Evolutionary conservation across 2,888 invertebrate species (phyloP), one percentile per base, ranked within the genome.

Genomic region (Agonum fuliginosum): DNA sequence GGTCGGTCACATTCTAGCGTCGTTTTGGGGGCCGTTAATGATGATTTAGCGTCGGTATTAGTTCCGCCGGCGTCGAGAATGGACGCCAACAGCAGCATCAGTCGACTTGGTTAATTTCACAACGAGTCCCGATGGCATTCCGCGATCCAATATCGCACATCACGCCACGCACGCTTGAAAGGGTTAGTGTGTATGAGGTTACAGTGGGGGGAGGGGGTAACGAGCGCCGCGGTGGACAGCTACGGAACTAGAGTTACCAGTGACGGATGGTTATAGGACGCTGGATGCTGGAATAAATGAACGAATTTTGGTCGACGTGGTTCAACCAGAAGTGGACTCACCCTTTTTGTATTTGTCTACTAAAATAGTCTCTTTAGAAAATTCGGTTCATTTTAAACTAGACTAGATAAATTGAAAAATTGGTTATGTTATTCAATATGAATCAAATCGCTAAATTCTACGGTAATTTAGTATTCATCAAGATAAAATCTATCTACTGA

Each of bases 101-200:
- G 62, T 43, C 74, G 73, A n/a, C 30, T 73, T 73, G 74, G 75
- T 75, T 75, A 67, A 75, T 75, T 75, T 67, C 67, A 20, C 67
- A 67, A 75, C 67, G 75, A 67, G 67, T 75, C 75, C 75, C 75
- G 48, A 73, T 67, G 75, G 67, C 75, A 75, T 75, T 75, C 75
- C 75, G 46, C 75, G 65, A 75, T 75, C 75, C 75, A 75, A 75
- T 75, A 75, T 72, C 72, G 58, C 72, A 72, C 34, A 46, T 67
- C 75, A 75, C 75, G 43, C 30, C 54, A 54, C 24, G 22, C 62
- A 54, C 54, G 24, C 1, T 8, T n/a, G 54, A 54, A 67, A 67
- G 67, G 67, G 67, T 67, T 67, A 46, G 54, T 54, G 2, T 24
- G 54, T n/a, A n/a, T n/a, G n/a, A n/a, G n/a, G n/a, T n/a, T n/a